phyloP scores from a whole-genome alignment of 2,113 vertebrate species.

The Lucifuga dentata region DNA sequence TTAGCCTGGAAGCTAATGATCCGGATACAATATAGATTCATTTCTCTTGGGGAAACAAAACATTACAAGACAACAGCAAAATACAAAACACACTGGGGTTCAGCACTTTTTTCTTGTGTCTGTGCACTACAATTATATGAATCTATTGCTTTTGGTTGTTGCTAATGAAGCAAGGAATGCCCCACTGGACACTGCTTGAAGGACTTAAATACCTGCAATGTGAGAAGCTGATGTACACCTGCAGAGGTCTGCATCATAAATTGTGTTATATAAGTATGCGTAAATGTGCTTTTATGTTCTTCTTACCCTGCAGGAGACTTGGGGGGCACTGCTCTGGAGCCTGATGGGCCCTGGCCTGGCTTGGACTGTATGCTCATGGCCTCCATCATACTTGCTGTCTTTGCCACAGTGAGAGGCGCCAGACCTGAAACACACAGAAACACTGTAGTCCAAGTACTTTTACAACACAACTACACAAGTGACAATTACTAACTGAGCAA shows the following conservation, averaged over 20 bases:
- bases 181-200: neutral
- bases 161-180: neutral
- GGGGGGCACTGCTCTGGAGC: slow-evolving; percentile 85
- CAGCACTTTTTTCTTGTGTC: neutral
- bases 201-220: too few relatives aligned
- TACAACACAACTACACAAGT: neutral
- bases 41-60: slow-evolving; percentile 25
- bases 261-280: neutral
- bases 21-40: slow-evolving; percentile 17
- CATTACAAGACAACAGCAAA: slow-evolving; percentile 25
- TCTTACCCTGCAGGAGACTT: slow-evolving; percentile 85
- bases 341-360: slow-evolving; percentile 75
- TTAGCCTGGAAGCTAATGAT: slow-evolving; percentile 61
- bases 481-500: neutral
- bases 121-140: slow-evolving; percentile 5
- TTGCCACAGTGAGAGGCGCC: slow-evolving; percentile 84
- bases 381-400: slow-evolving; percentile 87
- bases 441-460: too few relatives aligned
- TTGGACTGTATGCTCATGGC: slow-evolving; percentile 88
- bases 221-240: fast-evolving
- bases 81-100: neutral
- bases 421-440: slow-evolving; percentile 71
- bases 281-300: neutral
- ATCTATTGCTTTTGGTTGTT: neutral
- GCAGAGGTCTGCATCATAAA: too few relatives aligned